Evolutionary conservation across 2,113 vertebrate species (phyloP).

Genomic region (Argyrosomus japonicus): DNA sequence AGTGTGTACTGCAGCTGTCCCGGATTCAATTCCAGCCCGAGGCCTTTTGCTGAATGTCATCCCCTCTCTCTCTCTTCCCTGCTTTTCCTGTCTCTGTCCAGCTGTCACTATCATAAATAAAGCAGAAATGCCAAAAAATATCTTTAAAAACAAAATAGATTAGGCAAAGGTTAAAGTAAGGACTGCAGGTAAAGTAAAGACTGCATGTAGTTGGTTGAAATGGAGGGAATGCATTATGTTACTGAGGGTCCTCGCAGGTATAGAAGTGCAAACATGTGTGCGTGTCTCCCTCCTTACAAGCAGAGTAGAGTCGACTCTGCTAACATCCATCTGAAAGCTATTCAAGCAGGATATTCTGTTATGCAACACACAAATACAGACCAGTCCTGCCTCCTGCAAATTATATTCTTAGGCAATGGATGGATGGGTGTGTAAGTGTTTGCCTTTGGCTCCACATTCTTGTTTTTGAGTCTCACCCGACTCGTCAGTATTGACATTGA

Average conservation of each 20-base stretch:
- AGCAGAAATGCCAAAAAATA: too few species aligned
- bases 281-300: not conserved
- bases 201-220: not conserved
- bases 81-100: too few species aligned
- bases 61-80: too few species aligned
- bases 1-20: too few species aligned
- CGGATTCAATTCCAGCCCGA: too few species aligned
- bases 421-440: not conserved
- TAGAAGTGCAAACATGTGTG: not conserved
- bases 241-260: not conserved
- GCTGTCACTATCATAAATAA: too few species aligned
- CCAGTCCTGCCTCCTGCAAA: slow-evolving; percentile 3
- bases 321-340: slow-evolving; percentile 52
- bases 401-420: not conserved
- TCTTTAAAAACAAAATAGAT: too few species aligned
- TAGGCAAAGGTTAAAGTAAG: not conserved
- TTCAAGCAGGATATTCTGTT: slow-evolving; percentile 41
- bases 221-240: not conserved
- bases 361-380: slow-evolving; percentile 25
- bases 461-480: not conserved
- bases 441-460: slow-evolving; percentile 22
- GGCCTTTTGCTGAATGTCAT: too few species aligned
- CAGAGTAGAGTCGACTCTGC: slow-evolving; percentile 30
- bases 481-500: not conserved
- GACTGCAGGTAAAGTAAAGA: not conserved